A percentile compares a stretch with the other conserved stretches of the same genome.
Evolutionary conservation across 2,797 vertebrate species (phyloP).

Genomic region (Rhyacichthys aspro): DNA sequence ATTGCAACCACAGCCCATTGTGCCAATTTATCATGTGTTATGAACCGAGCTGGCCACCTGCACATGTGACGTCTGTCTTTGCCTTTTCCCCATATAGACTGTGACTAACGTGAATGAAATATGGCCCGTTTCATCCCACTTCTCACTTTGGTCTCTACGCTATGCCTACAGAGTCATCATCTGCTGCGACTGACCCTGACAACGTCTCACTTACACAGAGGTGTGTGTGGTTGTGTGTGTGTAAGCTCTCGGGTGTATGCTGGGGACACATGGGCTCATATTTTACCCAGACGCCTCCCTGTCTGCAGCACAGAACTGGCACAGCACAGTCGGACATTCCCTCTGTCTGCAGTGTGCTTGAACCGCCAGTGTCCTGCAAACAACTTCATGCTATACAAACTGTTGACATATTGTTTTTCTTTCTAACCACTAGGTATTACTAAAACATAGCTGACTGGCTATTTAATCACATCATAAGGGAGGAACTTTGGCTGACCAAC

Average conservation of each 20-base stretch:
- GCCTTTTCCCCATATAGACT: slow-evolving; percentile 51
- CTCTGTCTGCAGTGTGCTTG: slow-evolving; percentile 22
- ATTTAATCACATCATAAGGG: slow-evolving; percentile 30
- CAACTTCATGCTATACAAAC: slow-evolving; percentile 16
- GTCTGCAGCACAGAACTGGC: slow-evolving; percentile 74
- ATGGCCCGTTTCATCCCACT: slow-evolving; percentile 50
- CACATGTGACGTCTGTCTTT: slow-evolving; percentile 19
- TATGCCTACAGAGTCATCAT: slow-evolving; percentile 71
- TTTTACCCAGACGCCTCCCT: slow-evolving; percentile 79
- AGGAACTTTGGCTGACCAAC: slow-evolving; percentile 46
- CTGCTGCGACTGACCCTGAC: slow-evolving; percentile 64
- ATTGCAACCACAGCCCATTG: slow-evolving; percentile 26
- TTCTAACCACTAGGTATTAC: not conserved
- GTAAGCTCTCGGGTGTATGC: slow-evolving; percentile 24
- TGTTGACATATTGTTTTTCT: slow-evolving; percentile 1
- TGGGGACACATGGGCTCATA: slow-evolving; percentile 64
- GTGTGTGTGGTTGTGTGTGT: slow-evolving; percentile 21
- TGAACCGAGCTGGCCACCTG: slow-evolving; percentile 19
- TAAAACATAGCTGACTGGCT: slow-evolving; percentile 2
- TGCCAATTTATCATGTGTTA: slow-evolving; percentile 7
- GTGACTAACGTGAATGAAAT: slow-evolving; percentile 62
- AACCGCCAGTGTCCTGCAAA: slow-evolving; percentile 14
- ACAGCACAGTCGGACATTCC: slow-evolving; percentile 68
- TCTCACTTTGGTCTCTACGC: slow-evolving; percentile 60
- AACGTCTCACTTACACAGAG: slow-evolving; percentile 70